Evolutionary conservation across 2,888 invertebrate species (phyloP).

Genomic region (Prosopocoilus inquinatus): DNA sequence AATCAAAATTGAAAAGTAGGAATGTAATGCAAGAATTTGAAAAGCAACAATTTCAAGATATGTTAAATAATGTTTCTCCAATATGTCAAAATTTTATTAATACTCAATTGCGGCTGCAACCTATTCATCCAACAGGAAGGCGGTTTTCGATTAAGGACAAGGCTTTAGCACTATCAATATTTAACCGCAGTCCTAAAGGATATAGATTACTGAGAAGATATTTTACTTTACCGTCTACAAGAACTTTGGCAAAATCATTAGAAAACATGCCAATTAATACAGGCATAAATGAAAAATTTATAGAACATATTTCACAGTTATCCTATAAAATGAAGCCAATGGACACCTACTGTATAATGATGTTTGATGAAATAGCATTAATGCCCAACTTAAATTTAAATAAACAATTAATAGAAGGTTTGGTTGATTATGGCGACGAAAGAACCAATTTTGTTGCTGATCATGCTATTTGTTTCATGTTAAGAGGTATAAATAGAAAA

Average conservation of each 20-base stretch:
- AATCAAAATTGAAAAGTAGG: too few relatives aligned
- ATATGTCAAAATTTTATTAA: background rate
- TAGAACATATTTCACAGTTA: slow-evolving; percentile 3
- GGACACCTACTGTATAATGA: slow-evolving; percentile 22
- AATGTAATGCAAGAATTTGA: too few relatives aligned
- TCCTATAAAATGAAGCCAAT: background rate
- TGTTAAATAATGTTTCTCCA: too few relatives aligned
- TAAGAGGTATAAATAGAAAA: slow-evolving; percentile 25
- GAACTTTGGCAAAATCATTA: slow-evolving; percentile 1
- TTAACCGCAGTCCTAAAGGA: slow-evolving; percentile 2
- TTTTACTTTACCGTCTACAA: slow-evolving; percentile 8
- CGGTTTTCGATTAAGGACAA: slow-evolving; percentile 13
- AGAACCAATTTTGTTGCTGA: slow-evolving; percentile 25
- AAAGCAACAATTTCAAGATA: too few relatives aligned
- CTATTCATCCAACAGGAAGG: slow-evolving; percentile 3
- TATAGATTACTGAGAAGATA: slow-evolving; percentile 4
- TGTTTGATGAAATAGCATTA: slow-evolving; percentile 31
- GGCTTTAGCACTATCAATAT: background rate
- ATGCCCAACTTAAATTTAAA: slow-evolving; percentile 11
- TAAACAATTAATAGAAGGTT: slow-evolving; percentile 22
- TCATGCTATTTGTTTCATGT: slow-evolving; percentile 33
- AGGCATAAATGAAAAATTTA: slow-evolving; percentile 7
- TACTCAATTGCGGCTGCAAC: slow-evolving; percentile 1
- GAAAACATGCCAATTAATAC: background rate
- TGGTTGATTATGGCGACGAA: slow-evolving; percentile 23